Evolutionary conservation across 2,113 vertebrate species (phyloP), one percentile per base, ranked within the genome.

Genomic region (Leptobrachium leishanense): DNA sequence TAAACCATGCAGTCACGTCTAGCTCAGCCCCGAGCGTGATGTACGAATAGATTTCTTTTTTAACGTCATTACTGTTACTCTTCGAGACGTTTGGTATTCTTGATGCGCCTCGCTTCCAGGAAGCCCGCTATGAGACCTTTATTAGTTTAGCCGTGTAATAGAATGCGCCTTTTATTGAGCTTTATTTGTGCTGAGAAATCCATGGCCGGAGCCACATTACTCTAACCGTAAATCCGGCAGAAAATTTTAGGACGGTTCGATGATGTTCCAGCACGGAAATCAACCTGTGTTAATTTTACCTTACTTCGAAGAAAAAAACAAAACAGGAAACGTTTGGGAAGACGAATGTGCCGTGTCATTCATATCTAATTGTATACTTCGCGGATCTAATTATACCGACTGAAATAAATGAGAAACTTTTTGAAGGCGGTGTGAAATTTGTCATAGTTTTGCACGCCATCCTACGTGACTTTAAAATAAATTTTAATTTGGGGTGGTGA

Each of bases 71-170:
- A 15, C 13, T 59, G 10, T 12, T 59, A 15, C 13, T 50, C 46
- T 50, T 50, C 46, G 20, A 50, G 46, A 50, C 46, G 4, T 50
- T 50, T 82, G 72, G 82, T 83, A 82, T 84, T 68, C 79, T 73
- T 79, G 63, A 44, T n/a, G 84, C 85, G 81, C 83, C 20, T 31
- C 20, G 20, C 20, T 31, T 31, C 82, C 44, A 40, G 44, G 50
- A 59, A 59, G 13, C 20, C 1, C 20, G 20, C 20, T 31, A 31
- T 31, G 20, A 31, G 20, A 31, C 20, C 20, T 82, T 76, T 85
- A 50, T 83, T 83, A 59, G 85, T 88, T 85, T 84, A 81, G 85
- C 87, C 79, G 63, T 81, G 73, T 68, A 82, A 90, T 78, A 84
- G 82, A 87, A 79, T 84, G 84, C 84, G 69, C 4, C 2, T 75